Evolutionary conservation across 2,113 vertebrate genomes (phyloP).

Genomic region (Tiliqua scincoides): DNA sequence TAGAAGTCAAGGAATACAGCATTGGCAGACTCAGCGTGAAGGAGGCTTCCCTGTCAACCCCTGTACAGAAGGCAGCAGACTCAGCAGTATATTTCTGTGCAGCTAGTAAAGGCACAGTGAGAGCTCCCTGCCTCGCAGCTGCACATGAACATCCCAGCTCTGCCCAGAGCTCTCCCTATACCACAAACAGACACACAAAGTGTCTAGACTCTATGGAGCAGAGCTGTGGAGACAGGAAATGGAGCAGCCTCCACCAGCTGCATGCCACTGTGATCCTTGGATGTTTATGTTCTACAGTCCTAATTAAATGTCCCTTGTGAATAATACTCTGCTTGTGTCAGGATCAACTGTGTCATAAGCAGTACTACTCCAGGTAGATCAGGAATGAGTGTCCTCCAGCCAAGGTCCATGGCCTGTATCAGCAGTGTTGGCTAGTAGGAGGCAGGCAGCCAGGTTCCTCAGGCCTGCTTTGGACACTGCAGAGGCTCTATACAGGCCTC

Average conservation of each 20-base stretch:
- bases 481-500: too few species aligned
- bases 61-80: neutral
- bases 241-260: neutral
- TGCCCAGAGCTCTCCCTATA: accelerated
- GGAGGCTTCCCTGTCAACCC: neutral
- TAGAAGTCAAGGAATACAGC: neutral
- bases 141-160: neutral
- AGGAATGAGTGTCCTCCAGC: neutral
- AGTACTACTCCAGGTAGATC: neutral
- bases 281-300: neutral
- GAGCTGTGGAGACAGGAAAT: neutral
- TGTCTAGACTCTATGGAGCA: neutral
- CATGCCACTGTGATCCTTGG: neutral
- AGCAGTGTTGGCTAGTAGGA: too few species aligned
- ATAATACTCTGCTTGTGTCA: neutral
- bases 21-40: neutral
- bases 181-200: neutral
- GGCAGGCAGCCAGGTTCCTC: too few species aligned
- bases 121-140: neutral
- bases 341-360: neutral
- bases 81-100: slow-evolving; percentile 19
- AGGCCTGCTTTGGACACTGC: too few species aligned
- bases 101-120: neutral
- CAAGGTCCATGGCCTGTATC: too few species aligned
- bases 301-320: neutral